Evolutionary conservation across 1,140 invertebrate genomes (phyloP), one percentile per base, ranked within the genome.

Genomic region (Microplitis demolitor): DNA sequence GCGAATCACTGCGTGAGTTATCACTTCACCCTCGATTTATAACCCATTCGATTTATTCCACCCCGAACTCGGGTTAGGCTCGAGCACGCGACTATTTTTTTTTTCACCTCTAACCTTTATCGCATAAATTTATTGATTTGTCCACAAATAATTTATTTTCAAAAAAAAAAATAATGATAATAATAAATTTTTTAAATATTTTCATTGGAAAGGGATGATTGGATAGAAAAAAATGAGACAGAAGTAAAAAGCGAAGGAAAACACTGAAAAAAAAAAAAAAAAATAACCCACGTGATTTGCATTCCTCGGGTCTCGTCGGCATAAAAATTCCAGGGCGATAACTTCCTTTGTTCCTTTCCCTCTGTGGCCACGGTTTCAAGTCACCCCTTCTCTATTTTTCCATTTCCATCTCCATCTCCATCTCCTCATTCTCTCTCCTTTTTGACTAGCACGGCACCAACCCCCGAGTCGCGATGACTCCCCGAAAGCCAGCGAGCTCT

Each of bases 261-360:
- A 33, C 9, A 66, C 3, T 31, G 37, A 31, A 66, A 62, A 69
- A 64, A 69, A 61, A n/a, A 54, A 39, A 39, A 53, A 45, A 54
- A 66, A 62, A 54, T 50, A 24, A 24, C 61, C 63, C 81, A 78
- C 78, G 79, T 86, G 84, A 87, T 87, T 86, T 87, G 84, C 83
- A 86, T 86, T 87, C 84, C 82, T 81, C 75, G 82, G 81, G 62
- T 64, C 63, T 83, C 79, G 80, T 78, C 79, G 84, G 81, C 83
- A 86, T 86, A 87, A 87, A 87, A 87, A 87, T 87, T 86, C 85
- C 83, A 77, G 77, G 77, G 79, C 83, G 81, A 87, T 86, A 85
- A 87, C 84, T 87, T 85, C 82, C 81, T 86, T 87, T 86, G 85
- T 86, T 87, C 82, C 79, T 60, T 71, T 79, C 78, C 81, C 83